Evolutionary conservation across 2,113 vertebrate species (phyloP).

Genomic region (Columbina picui): DNA sequence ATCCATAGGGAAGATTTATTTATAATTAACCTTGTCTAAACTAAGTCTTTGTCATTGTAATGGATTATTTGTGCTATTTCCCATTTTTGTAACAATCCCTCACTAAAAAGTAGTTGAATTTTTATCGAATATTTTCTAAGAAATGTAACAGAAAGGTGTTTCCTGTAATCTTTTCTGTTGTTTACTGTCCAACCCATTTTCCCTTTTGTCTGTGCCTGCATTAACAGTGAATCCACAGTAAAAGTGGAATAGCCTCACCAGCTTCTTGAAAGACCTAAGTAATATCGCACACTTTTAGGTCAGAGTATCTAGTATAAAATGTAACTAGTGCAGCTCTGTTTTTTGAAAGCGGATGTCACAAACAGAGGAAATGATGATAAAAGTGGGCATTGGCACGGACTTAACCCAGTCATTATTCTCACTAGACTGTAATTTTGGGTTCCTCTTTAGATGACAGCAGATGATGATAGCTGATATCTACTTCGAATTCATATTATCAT

Average conservation of each 20-base stretch:
- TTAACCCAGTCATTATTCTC: constrained; percentile 51
- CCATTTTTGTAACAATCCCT: constrained; percentile 51
- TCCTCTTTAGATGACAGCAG: constrained; percentile 7
- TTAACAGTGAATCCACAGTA: not conserved
- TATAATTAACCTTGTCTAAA: constrained; percentile 64
- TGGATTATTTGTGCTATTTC: constrained; percentile 59
- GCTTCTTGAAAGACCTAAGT: not conserved
- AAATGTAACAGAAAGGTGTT: constrained; percentile 50
- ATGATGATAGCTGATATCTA: constrained; percentile 1
- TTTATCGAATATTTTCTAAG: constrained; percentile 44
- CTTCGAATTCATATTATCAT: not conserved
- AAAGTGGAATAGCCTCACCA: not conserved
- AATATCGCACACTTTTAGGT: not conserved
- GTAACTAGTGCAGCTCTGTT: not conserved
- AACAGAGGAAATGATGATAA: constrained; percentile 29
- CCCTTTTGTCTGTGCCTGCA: not conserved
- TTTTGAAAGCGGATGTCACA: constrained; percentile 11
- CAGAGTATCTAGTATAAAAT: not conserved
- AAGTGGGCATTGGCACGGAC: constrained; percentile 25
- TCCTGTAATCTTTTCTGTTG: constrained; percentile 15
- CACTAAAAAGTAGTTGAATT: constrained; percentile 52
- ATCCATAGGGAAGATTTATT: constrained; percentile 70
- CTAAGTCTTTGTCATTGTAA: constrained; percentile 47
- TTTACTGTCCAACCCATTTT: constrained; percentile 36
- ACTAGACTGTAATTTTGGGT: constrained; percentile 43